Conservation (phyloP, 2,113 vertebrate species). For the Brienomyrus longianalis region DNA sequence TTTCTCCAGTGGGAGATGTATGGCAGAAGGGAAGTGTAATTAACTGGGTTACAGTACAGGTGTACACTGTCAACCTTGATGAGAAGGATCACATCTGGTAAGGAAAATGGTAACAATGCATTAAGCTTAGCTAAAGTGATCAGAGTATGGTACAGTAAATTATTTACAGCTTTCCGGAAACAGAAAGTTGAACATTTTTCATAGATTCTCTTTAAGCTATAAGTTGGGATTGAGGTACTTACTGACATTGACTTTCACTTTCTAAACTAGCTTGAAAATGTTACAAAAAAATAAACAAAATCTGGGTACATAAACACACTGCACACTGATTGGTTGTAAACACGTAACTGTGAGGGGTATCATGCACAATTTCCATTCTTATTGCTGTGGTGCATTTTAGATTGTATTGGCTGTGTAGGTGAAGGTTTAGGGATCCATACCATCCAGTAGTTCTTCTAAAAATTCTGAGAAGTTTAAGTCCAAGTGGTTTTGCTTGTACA, state of each 20-base stretch:
- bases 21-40: constrained; percentile 81
- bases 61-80: constrained; percentile 87
- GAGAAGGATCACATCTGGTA: constrained; percentile 84
- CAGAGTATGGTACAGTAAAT: neutral
- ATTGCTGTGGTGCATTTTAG: neutral
- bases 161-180: neutral
- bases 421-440: constrained; percentile 46
- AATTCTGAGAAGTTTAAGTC: constrained; percentile 75
- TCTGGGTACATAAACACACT: neutral
- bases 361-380: neutral
- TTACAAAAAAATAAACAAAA: neutral
- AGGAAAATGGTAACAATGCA: neutral
- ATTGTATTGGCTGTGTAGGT: neutral
- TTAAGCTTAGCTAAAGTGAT: neutral
- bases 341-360: neutral
- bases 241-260: neutral
- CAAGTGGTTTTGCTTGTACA: constrained; percentile 74
- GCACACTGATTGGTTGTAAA: neutral
- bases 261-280: neutral
- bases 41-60: constrained; percentile 93
- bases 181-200: neutral
- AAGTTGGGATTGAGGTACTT: neutral
- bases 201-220: neutral
- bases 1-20: constrained; percentile 92
- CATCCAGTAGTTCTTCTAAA: constrained; percentile 88